A percentile compares a stretch with the other conserved stretches of the same genome.
Evolutionary conservation across 1,140 invertebrate species (phyloP).

Genomic region (Pogonus chalceus): DNA sequence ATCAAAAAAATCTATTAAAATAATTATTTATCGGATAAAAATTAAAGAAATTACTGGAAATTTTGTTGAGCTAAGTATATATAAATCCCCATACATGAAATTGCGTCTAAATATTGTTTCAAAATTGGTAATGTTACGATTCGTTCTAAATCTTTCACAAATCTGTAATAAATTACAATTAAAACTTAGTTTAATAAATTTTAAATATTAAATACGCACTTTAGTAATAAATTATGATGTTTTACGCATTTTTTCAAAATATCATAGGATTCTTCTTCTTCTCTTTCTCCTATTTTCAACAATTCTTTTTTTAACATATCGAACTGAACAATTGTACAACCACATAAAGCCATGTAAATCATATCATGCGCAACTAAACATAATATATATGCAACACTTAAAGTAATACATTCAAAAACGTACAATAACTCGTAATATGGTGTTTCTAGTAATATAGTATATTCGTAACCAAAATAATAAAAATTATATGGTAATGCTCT

Average conservation of each 20-base stretch:
- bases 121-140: neutral
- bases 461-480: neutral
- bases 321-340: neutral
- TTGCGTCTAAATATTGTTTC: neutral
- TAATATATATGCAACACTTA: neutral
- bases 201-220: neutral
- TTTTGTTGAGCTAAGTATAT: neutral
- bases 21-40: neutral
- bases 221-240: neutral
- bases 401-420: neutral
- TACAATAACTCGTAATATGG: neutral
- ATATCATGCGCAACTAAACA: neutral
- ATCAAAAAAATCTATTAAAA: neutral
- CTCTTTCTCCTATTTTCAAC: neutral
- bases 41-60: neutral
- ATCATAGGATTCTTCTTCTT: neutral
- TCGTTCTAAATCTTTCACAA: slow-evolving; percentile 1
- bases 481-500: neutral
- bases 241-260: neutral
- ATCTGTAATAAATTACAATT: neutral
- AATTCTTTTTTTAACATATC: neutral
- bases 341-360: neutral
- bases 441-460: neutral
- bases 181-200: neutral
- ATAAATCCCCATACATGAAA: neutral